Conservation (phyloP, 2,113 vertebrate species). For the Mola mola region DNA sequence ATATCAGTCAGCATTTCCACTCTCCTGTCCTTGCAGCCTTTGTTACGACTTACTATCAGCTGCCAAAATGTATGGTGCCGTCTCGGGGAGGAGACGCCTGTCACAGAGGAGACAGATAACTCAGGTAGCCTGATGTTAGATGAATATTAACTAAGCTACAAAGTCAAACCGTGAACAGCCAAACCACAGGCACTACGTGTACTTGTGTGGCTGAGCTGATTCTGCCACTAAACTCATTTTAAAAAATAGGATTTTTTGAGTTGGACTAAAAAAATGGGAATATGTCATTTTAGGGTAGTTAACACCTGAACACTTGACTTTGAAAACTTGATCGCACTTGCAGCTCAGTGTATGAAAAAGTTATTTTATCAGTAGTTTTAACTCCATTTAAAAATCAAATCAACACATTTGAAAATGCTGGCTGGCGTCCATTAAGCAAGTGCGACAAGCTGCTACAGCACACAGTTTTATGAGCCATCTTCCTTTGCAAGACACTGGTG, state of each 20-base stretch:
- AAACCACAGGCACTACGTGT: too few species aligned
- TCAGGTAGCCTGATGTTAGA: slow-evolving; percentile 37
- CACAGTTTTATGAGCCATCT: too few species aligned
- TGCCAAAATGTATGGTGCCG: slow-evolving; percentile 33
- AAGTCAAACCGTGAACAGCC: slow-evolving; percentile 13
- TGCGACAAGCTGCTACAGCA: too few species aligned
- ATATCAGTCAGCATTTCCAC: slow-evolving; percentile 37
- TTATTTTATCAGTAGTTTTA: too few species aligned
- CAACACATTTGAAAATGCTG: not conserved
- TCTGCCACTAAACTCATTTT: too few species aligned
- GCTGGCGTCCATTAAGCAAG: not conserved
- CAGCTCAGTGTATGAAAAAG: too few species aligned
- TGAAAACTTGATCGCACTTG: too few species aligned
- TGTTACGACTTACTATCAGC: slow-evolving; percentile 54
- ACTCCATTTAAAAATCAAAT: not conserved
- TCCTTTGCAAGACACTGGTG: slow-evolving; percentile 9
- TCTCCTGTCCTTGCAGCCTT: slow-evolving; percentile 24
- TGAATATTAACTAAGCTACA: slow-evolving; percentile 48
- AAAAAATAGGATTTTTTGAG: too few species aligned
- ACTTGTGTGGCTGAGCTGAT: too few species aligned
- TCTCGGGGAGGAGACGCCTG: slow-evolving; percentile 27
- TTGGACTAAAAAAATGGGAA: too few species aligned
- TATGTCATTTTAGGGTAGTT: too few species aligned
- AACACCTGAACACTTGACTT: too few species aligned
- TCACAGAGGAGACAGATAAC: slow-evolving; percentile 44